Conservation (phyloP, 2,797 vertebrate genomes). For the Dermochelys coriacea region DNA sequence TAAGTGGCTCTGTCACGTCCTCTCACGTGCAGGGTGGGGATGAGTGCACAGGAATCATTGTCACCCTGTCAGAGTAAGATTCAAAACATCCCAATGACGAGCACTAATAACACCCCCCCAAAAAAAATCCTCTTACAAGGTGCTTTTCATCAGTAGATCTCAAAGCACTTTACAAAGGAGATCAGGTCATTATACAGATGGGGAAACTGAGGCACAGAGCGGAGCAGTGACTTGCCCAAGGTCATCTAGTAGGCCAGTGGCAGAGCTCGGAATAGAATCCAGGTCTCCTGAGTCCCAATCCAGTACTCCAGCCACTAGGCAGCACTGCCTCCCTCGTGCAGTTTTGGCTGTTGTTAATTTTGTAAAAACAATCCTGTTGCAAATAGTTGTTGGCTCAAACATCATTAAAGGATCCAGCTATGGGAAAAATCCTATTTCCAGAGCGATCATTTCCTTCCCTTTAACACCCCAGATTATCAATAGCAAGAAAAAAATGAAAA, state of each 20-base stretch:
- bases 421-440: not conserved
- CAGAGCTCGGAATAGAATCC: not conserved
- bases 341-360: not conserved
- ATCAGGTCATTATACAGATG: not conserved
- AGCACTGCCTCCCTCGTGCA: not conserved
- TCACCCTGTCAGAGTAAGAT: not conserved
- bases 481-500: fast-evolving
- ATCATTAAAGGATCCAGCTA: not conserved
- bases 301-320: not conserved
- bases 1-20: not conserved
- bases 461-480: fast-evolving
- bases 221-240: not conserved
- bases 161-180: not conserved
- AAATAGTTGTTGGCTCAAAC: not conserved
- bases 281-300: not conserved
- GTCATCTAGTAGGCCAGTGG: not conserved
- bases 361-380: not conserved
- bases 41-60: not conserved
- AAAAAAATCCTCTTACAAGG: not conserved
- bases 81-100: not conserved
- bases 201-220: not conserved
- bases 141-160: not conserved
- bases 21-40: not conserved
- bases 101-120: not conserved
- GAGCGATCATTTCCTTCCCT: not conserved